Base-by-base conservation (phyloP, 2,888 invertebrate genomes). In the Barypeithes pellucidus region DNA sequence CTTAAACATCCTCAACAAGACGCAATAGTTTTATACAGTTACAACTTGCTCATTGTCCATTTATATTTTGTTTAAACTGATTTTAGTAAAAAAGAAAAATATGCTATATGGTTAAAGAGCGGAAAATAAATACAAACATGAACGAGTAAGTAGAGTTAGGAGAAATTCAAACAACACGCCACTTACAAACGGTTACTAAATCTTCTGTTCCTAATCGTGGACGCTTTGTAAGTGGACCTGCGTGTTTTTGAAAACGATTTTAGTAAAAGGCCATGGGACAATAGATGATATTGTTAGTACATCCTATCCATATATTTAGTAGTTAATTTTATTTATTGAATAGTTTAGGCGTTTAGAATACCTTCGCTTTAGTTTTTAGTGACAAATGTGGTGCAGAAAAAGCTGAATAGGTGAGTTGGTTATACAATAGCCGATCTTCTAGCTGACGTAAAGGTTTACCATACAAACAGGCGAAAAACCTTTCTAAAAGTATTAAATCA, bases 211-310 rank as follows among this genome's bases (percentile, higher is more conserved):
- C 74, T 62, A 74, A 67, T 43, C 74, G 67, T 41, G 74, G 74
- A 16, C 74, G 74, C 71, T 74, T 74, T 71, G 74, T 43, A 54
- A 61, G 67, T 54, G 70, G 74, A 74, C 74, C 74, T 74, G 70
- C 45, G 66, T 73, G 36, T 65, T 61, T 67, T 54, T 43, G 45
- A 72, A 72, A 72, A 72, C 39, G 66, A 72, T 72, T 52, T 61
- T 68, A 68, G 61, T 68, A 39, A 67, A 18, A 59, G 33, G 59
- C 59, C 11, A 60, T 59, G 41, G 62, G 20, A 33, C 33, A 43
- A 33, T 33, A 63, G 12, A 50, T 18, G 47, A 20, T 47, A 18
- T 36, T 1, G 52, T 63, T 47, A 50, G 33, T 63, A 50, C 16
- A 41, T n/a, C 12, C 45, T 14, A 16, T 7, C 1, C 16, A 18